Evolutionary conservation across 1,140 invertebrate genomes (phyloP), one percentile per base, ranked within the genome.

Genomic region (Heliothis virescens): DNA sequence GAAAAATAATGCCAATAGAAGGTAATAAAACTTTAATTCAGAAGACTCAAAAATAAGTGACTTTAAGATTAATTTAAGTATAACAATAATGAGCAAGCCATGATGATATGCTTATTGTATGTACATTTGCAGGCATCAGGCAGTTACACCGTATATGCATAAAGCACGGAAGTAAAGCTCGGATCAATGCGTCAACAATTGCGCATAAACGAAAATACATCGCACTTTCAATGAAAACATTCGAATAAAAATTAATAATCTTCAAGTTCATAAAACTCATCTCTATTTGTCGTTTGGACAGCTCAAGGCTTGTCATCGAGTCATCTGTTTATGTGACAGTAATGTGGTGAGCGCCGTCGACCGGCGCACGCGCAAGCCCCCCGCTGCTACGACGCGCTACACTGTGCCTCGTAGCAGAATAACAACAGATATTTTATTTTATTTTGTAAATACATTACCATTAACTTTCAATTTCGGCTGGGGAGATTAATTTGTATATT

Each of bases 181-280:
- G 3, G 1, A 34, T 34, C 34, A 34, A 34, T 34, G 3, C 34
- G 34, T n/a, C 12, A 71, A 55, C n/a, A 12, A 57, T 16, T 41
- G 57, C 29, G 55, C 13, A 34, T 57, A 57, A 72, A 72, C 15
- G 60, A 63, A 47, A n/a, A 57, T 26, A 10, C 48, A 67, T 50
- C 1, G 13, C 50, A 12, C 26, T 26, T 57, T 72, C 50, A 72
- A 72, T 72, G 69, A 72, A 72, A 72, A 72, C 69, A 57, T 72
- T 15, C 1, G 16, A n/a, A 55, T 72, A 72, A 69, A 69, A 69
- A 53, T 57, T 72, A 72, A 72, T 72, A 57, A 57, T 16, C 7
- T 57, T 11, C 26, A 21, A 34, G 29, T 34, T 34, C 48, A 72
- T 72, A 57, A 72, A 72, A 41, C 69, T 72, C 69, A 57, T 72